Percentiles rank a stretch among this genome's conserved stretches.
These are phyloP conservation scores for Drosophila prolongata DNA, from an alignment of 2,888 invertebrate genomes.

Conservation along the genomic window DNA sequence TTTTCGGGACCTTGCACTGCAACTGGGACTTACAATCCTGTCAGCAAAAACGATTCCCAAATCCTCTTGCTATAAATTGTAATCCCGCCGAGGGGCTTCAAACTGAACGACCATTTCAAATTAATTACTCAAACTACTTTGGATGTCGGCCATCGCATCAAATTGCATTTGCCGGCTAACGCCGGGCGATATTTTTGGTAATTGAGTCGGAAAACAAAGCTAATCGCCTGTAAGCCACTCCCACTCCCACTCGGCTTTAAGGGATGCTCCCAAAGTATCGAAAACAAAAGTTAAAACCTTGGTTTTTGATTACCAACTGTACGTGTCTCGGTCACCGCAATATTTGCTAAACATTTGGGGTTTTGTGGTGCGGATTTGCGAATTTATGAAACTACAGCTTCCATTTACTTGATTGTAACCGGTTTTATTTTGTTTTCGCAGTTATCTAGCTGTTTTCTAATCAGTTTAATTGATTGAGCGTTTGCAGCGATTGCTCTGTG, in stretches of 20 bases:
- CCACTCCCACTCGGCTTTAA: constrained; percentile 16
- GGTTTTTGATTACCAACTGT: constrained; percentile 23
- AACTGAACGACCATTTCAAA: constrained; percentile 40
- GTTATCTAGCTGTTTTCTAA: constrained; percentile 33
- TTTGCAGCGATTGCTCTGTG: not conserved
- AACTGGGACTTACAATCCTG: constrained; percentile 29
- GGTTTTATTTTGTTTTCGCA: constrained; percentile 3
- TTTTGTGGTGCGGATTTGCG: constrained; percentile 10
- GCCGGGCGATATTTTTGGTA: constrained; percentile 35
- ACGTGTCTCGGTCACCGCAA: constrained; percentile 17
- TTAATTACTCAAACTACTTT: constrained; percentile 55
- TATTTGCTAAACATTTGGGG: constrained; percentile 8
- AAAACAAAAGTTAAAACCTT: constrained; percentile 39
- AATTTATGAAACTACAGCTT: constrained; percentile 32
- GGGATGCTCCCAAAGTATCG: constrained; percentile 28
- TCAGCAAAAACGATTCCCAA: constrained; percentile 29
- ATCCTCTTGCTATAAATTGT: constrained; percentile 57
- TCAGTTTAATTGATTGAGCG: constrained; percentile 54
- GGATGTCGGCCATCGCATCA: constrained; percentile 10
- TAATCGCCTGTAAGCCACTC: constrained; percentile 48
- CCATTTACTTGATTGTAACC: constrained; percentile 18
- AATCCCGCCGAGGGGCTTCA: constrained; percentile 33
- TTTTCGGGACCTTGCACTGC: constrained; percentile 12
- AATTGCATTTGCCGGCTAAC: constrained; percentile 44
- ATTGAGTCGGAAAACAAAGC: constrained; percentile 45